phyloP scores from a whole-genome alignment of 2,797 vertebrate species.

The Hapalemur alaotrensis region DNA sequence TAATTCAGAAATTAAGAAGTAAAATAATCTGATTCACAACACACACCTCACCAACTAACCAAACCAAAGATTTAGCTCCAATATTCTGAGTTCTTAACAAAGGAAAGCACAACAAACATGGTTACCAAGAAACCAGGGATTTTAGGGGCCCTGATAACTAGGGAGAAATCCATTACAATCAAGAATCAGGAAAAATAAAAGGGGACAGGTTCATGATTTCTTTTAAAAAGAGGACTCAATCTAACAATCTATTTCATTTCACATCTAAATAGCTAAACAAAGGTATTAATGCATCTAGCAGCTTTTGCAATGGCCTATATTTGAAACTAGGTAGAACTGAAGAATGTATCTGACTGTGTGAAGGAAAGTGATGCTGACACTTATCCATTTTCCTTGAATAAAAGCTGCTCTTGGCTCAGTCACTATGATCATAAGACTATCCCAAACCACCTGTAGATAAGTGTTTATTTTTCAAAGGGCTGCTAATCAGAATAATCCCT shows the following conservation, averaged over 20 bases:
- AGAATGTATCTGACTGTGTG: background rate
- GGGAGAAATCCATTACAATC: background rate
- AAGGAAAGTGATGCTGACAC: background rate
- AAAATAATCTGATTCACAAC: slow-evolving; percentile 8
- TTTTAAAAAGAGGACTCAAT: background rate
- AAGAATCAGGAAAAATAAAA: background rate
- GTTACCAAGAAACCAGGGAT: background rate
- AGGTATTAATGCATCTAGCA: background rate
- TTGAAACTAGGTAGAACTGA: background rate
- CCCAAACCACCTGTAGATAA: background rate
- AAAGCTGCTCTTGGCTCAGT: background rate
- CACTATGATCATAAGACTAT: background rate
- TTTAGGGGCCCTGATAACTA: background rate
- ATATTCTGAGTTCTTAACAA: background rate
- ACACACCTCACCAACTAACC: background rate
- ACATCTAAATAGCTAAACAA: background rate
- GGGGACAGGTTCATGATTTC: background rate
- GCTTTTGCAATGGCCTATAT: background rate
- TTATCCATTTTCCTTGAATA: background rate
- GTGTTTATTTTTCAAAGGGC: background rate
- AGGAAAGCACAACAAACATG: background rate
- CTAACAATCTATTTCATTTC: background rate
- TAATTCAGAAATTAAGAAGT: slow-evolving; percentile 19
- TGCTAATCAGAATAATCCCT: background rate
- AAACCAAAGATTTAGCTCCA: slow-evolving; percentile 16